Evolutionary conservation across 2,888 invertebrate genomes (phyloP).

Genomic region (Ligdia adustata): DNA sequence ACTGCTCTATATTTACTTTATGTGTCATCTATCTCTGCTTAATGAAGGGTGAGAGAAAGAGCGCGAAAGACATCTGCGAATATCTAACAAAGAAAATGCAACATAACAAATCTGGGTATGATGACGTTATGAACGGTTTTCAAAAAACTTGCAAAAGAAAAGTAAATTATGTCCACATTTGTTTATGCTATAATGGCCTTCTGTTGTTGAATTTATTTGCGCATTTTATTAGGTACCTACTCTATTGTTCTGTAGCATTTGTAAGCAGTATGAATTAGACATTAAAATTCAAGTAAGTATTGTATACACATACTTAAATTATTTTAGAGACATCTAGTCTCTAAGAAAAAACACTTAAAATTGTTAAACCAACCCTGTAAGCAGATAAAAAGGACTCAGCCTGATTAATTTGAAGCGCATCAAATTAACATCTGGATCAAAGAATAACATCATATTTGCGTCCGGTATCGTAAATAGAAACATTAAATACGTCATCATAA

Average conservation of each 20-base stretch:
- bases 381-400: too few species aligned
- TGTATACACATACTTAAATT: too few species aligned
- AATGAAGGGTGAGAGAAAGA: constrained; percentile 31
- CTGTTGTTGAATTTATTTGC: constrained; percentile 31
- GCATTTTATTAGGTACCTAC: constrained; percentile 25
- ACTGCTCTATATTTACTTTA: constrained; percentile 55
- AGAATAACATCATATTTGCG: too few species aligned
- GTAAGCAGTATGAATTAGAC: constrained; percentile 12
- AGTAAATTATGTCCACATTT: constrained; percentile 31
- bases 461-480: too few species aligned
- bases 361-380: too few species aligned
- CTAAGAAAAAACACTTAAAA: too few species aligned
- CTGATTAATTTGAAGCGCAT: too few species aligned
- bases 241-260: constrained; percentile 20
- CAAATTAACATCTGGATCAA: too few species aligned
- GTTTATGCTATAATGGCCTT: constrained; percentile 29
- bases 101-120: constrained; percentile 32
- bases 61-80: constrained; percentile 2
- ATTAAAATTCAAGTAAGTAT: too few species aligned
- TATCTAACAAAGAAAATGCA: constrained; percentile 12
- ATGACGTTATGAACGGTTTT: constrained; percentile 21
- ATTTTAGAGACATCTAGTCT: too few species aligned
- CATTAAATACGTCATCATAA: too few species aligned
- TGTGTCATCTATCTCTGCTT: constrained; percentile 46
- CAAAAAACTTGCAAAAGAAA: constrained; percentile 32